Conservation (phyloP, 2,888 invertebrate genomes). For the Mythimna vitellina region DNA sequence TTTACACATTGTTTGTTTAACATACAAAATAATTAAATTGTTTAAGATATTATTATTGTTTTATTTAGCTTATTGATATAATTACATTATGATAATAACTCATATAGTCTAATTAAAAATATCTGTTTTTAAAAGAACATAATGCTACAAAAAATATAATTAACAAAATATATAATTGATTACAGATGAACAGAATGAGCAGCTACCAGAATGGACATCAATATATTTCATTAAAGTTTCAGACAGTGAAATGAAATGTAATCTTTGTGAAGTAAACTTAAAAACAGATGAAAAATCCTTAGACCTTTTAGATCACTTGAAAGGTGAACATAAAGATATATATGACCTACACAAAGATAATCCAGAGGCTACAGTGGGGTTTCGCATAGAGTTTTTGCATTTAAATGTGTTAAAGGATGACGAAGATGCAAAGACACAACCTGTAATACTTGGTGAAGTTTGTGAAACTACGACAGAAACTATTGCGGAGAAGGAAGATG, state of each 20-base stretch:
- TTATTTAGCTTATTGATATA: conserved; percentile 17
- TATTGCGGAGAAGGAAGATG: conserved; percentile 40
- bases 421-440: conserved; percentile 71
- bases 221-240: conserved; percentile 78
- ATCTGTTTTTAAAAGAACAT: background rate
- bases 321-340: conserved; percentile 78
- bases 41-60: conserved; percentile 9
- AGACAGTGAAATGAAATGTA: conserved; percentile 76
- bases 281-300: conserved; percentile 71
- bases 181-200: conserved; percentile 53
- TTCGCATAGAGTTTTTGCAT: conserved; percentile 84
- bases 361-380: conserved; percentile 80
- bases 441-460: conserved; percentile 78
- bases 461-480: conserved; percentile 73
- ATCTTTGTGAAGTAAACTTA: conserved; percentile 78
- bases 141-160: background rate
- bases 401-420: conserved; percentile 80
- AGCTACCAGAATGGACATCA: conserved; percentile 81
- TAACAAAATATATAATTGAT: conserved; percentile 32
- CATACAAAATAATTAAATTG: conserved; percentile 32
- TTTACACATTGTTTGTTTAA: background rate
- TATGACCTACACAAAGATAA: conserved; percentile 84
- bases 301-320: conserved; percentile 77
- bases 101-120: background rate
- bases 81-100: background rate